Conservation (phyloP, 2,888 invertebrate species). For the Punctoribates punctum region DNA sequence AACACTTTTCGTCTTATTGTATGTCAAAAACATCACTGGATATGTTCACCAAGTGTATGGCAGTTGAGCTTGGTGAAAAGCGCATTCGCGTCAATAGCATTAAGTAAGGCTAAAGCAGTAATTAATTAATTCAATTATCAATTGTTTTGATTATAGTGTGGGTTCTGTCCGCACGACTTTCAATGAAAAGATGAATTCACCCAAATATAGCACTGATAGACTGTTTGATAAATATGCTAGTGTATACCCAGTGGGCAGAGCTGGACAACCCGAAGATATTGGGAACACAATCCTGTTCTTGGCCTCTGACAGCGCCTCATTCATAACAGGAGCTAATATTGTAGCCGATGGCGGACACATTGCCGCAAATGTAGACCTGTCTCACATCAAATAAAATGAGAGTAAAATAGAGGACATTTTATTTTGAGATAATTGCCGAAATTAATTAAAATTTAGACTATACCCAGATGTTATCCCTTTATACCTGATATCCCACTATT, state of each 20-base stretch:
- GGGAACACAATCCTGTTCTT: constrained; percentile 86
- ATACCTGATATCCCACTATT: too few relatives aligned
- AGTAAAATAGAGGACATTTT: too few relatives aligned
- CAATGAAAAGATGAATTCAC: too few relatives aligned
- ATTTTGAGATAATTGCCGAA: too few relatives aligned
- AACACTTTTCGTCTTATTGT: not conserved
- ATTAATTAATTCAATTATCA: too few relatives aligned
- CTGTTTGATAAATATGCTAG: not conserved
- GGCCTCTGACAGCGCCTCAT: constrained; percentile 77
- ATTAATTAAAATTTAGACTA: too few relatives aligned
- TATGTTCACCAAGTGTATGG: constrained; percentile 15
- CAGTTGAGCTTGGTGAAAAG: not conserved
- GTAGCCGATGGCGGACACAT: constrained; percentile 81
- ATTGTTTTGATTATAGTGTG: not conserved
- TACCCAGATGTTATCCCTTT: too few relatives aligned
- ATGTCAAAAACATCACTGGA: not conserved
- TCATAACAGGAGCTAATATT: constrained; percentile 81
- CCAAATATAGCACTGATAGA: too few relatives aligned
- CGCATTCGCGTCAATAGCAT: not conserved
- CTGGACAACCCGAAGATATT: constrained; percentile 78
- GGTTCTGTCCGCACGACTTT: not conserved
- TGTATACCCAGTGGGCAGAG: constrained; percentile 56
- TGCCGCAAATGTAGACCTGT: not conserved
- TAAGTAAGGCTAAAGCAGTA: not conserved
- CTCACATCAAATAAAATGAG: too few relatives aligned